Conservation (phyloP, 2,888 invertebrate genomes). For the Synergus laeviventris region DNA sequence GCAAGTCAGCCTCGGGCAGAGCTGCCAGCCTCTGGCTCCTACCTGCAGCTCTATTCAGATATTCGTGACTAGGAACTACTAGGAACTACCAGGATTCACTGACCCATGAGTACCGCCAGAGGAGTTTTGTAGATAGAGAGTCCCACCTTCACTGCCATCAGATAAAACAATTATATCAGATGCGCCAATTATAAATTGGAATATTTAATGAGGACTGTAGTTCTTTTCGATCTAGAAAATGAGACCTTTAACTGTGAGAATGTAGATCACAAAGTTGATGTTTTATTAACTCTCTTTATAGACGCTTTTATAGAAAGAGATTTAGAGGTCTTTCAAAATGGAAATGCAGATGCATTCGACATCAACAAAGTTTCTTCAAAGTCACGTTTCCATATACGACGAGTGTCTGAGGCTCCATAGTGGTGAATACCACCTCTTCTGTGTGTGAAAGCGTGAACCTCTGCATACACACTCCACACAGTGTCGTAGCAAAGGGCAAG, state of each 20-base stretch:
- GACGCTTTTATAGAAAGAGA: not conserved
- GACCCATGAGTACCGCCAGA: slow-evolving; percentile 70
- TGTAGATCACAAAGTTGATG: too few species aligned
- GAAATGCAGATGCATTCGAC: slow-evolving; percentile 39
- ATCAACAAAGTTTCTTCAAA: slow-evolving; percentile 41
- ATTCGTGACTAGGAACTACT: slow-evolving; percentile 73
- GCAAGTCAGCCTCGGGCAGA: slow-evolving; percentile 21
- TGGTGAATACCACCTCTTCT: slow-evolving; percentile 31
- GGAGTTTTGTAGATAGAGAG: slow-evolving; percentile 12
- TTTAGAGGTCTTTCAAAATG: slow-evolving; percentile 8
- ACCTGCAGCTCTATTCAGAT: slow-evolving; percentile 64
- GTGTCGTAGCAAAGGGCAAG: slow-evolving; percentile 40
- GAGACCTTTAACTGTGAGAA: too few species aligned
- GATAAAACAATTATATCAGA: slow-evolving; percentile 3
- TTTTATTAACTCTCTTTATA: not conserved
- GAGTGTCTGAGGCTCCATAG: slow-evolving; percentile 19
- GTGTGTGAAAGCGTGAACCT: slow-evolving; percentile 34
- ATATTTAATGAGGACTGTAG: not conserved
- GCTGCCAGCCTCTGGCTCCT: slow-evolving; percentile 38
- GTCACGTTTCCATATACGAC: slow-evolving; percentile 44
- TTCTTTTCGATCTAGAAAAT: too few species aligned
- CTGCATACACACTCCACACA: slow-evolving; percentile 36
- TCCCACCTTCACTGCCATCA: slow-evolving; percentile 47
- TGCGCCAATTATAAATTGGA: too few species aligned
- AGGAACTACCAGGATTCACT: slow-evolving; percentile 70